These are phyloP conservation scores for Pegoplata infirma DNA, from an alignment of 2,888 invertebrate genomes.

Conservation along the genomic window DNA sequence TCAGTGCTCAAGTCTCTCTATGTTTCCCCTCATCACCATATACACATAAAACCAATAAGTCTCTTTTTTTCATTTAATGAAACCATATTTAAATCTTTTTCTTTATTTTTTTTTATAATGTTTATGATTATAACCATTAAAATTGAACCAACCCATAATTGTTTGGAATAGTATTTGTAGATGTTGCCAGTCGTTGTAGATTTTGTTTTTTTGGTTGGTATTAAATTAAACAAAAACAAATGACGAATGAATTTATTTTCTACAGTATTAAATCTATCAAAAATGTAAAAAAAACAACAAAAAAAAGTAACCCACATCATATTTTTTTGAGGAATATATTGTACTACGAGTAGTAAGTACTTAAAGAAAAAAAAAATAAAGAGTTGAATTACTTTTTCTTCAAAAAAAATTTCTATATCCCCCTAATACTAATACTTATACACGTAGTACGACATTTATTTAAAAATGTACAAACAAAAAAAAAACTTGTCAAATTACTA, in stretches of 20 bases:
- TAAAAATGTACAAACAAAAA: too few relatives aligned
- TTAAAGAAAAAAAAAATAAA: slow-evolving; percentile 35
- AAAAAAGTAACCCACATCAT: slow-evolving; percentile 47
- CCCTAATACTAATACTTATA: too few relatives aligned
- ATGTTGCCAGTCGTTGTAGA: slow-evolving; percentile 1
- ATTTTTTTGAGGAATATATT: slow-evolving; percentile 12
- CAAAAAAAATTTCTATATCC: background rate
- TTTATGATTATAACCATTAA: slow-evolving; percentile 50
- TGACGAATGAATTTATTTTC: slow-evolving; percentile 56
- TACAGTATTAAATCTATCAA: slow-evolving; percentile 44
- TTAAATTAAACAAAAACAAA: slow-evolving; percentile 50
- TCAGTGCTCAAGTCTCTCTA: background rate
- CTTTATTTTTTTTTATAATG: slow-evolving; percentile 2
- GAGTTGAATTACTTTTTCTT: slow-evolving; percentile 27
- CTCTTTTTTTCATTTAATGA: slow-evolving; percentile 12
- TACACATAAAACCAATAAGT: background rate
- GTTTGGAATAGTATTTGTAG: background rate
- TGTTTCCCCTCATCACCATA: background rate
- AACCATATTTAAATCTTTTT: slow-evolving; percentile 10
- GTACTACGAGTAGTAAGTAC: slow-evolving; percentile 39
- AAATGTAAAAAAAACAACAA: background rate
- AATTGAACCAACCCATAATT: slow-evolving; percentile 57
- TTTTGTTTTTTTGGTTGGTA: slow-evolving; percentile 21
- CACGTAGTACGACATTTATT: background rate
- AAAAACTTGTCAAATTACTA: too few relatives aligned